Evolutionary conservation across 1,140 invertebrate species (phyloP).

Genomic region (Thaumatotibia leucotreta): DNA sequence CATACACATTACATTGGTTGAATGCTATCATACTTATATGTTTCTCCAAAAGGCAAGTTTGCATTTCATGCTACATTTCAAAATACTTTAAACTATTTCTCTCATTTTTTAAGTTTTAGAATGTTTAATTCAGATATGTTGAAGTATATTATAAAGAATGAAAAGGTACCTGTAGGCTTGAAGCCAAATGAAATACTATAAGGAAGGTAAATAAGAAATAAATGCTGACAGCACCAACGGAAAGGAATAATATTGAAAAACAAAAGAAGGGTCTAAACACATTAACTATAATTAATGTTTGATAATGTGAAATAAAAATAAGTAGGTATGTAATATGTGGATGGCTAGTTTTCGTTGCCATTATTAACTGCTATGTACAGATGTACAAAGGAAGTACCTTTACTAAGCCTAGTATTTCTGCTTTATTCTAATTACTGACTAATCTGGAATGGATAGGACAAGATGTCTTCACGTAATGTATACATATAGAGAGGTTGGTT

Average conservation of each 20-base stretch:
- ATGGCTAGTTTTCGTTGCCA: not conserved
- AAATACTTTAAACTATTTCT: not conserved
- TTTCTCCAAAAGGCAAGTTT: slow-evolving; percentile 39
- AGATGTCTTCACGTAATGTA: not conserved
- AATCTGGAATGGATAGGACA: not conserved
- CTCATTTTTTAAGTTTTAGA: not conserved
- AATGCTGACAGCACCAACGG: not conserved
- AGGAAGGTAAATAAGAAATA: not conserved
- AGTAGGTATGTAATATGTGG: not conserved
- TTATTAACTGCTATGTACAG: not conserved
- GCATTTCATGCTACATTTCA: slow-evolving; percentile 49
- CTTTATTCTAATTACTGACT: not conserved
- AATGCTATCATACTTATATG: slow-evolving; percentile 21
- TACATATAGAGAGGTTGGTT: not conserved
- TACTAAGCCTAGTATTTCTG: not conserved
- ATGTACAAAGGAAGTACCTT: not conserved
- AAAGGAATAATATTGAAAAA: not conserved
- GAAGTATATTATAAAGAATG: not conserved
- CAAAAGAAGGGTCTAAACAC: not conserved
- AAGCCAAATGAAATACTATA: not conserved
- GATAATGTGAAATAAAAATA: not conserved
- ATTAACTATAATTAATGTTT: not conserved
- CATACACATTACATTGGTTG: slow-evolving; percentile 25
- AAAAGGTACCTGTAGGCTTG: not conserved
- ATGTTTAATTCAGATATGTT: slow-evolving; percentile 1